phyloP scores from a whole-genome alignment of 2,888 invertebrate species.

The Biston betularia region DNA sequence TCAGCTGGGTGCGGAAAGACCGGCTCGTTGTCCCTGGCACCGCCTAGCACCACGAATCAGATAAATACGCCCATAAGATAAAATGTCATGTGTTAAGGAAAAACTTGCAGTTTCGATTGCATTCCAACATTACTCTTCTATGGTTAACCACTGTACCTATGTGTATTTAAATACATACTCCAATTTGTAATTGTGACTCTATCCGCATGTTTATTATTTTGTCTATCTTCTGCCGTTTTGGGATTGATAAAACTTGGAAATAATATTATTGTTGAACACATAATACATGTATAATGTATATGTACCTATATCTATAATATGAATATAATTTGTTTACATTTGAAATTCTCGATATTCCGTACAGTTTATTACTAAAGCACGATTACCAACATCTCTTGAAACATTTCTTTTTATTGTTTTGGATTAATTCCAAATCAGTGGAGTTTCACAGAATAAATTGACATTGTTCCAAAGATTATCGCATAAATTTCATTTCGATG shows the following conservation, averaged over 20 bases:
- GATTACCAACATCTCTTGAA: slow-evolving; percentile 21
- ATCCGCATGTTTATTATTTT: neutral
- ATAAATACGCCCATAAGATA: slow-evolving; percentile 66
- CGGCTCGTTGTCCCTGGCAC: slow-evolving; percentile 68
- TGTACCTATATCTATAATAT: neutral
- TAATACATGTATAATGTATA: neutral
- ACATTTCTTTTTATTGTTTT: slow-evolving; percentile 35
- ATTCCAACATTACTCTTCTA: neutral
- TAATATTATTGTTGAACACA: neutral
- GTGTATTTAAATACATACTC: neutral
- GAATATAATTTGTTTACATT: slow-evolving; percentile 13
- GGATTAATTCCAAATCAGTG: slow-evolving; percentile 40
- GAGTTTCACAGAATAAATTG: slow-evolving; percentile 40
- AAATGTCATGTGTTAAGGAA: slow-evolving; percentile 37
- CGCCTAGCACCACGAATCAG: slow-evolving; percentile 66
- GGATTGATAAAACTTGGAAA: slow-evolving; percentile 1
- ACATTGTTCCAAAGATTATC: slow-evolving; percentile 37
- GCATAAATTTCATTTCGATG: slow-evolving; percentile 11
- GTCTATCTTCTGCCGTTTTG: neutral
- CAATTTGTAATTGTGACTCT: neutral
- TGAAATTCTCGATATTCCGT: slow-evolving; percentile 11
- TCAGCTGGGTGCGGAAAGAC: slow-evolving; percentile 70
- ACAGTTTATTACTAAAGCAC: slow-evolving; percentile 22
- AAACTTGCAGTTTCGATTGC: slow-evolving; percentile 25
- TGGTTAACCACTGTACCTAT: neutral